Percentiles rank a stretch among this genome's conserved stretches.
Evolutionary conservation across 2,888 invertebrate species (phyloP).

Genomic region (Cephus rjabovi): DNA sequence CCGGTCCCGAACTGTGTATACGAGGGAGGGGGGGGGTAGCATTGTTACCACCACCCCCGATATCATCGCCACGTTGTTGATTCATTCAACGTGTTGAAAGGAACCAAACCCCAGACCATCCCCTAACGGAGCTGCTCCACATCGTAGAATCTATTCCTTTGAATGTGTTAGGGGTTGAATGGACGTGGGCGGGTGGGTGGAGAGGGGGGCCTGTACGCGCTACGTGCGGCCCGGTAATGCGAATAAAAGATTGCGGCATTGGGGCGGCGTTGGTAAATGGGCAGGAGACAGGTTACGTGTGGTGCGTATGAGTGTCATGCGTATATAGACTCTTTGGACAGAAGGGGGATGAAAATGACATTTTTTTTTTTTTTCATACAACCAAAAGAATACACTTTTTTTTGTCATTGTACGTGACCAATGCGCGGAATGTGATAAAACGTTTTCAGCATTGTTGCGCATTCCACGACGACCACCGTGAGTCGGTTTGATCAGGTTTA

Average conservation of each 20-base stretch:
- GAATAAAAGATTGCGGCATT: slow-evolving; percentile 20
- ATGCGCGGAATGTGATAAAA: slow-evolving; percentile 31
- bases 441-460: slow-evolving; percentile 31
- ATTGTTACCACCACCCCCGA: slow-evolving; percentile 43
- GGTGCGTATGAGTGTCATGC: background rate
- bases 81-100: slow-evolving; percentile 49
- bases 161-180: slow-evolving; percentile 28
- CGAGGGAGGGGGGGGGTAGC: background rate
- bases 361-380: slow-evolving; percentile 5
- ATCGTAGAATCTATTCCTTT: slow-evolving; percentile 40
- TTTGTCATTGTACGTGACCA: background rate
- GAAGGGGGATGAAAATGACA: slow-evolving; percentile 17
- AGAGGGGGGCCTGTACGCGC: background rate
- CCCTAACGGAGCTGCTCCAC: slow-evolving; percentile 29
- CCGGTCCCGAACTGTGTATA: no score
- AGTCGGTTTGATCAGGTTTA: no score
- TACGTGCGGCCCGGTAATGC: slow-evolving; percentile 14
- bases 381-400: background rate
- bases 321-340: no score
- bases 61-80: slow-evolving; percentile 43
- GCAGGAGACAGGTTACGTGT: background rate
- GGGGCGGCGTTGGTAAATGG: background rate
- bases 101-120: slow-evolving; percentile 31
- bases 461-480: slow-evolving; percentile 9
- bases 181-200: no score